phyloP scores from a whole-genome alignment of 2,113 vertebrate species.

The Colossoma macropomum region DNA sequence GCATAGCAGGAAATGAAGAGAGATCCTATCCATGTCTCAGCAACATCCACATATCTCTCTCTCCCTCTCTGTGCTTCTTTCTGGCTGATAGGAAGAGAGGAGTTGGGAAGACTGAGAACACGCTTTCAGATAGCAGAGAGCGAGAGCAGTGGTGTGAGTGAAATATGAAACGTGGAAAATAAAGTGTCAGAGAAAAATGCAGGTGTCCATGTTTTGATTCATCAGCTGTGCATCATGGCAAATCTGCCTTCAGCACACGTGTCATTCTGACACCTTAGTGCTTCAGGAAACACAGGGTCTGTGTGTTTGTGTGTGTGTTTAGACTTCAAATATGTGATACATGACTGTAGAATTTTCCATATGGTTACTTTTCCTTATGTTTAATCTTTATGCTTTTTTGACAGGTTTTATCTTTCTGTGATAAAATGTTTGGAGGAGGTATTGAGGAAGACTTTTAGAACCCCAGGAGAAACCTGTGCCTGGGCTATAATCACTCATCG shows the following conservation, averaged over 20 bases:
- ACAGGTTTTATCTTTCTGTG: not conserved
- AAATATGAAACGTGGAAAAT: not conserved
- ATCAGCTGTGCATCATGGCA: not conserved
- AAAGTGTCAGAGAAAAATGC: not conserved
- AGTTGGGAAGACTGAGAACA: not conserved
- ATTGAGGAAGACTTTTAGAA: not conserved
- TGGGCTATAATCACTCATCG: not conserved
- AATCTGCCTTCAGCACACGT: not conserved
- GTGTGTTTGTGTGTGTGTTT: not conserved
- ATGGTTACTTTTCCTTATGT: not conserved
- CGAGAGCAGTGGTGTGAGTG: not conserved
- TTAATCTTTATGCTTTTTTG: not conserved
- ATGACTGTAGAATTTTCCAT: not conserved
- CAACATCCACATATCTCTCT: not conserved
- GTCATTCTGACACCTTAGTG: not conserved
- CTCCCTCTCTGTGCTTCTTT: not conserved
- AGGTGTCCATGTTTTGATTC: not conserved
- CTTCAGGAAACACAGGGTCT: not conserved
- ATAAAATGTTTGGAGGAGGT: not conserved
- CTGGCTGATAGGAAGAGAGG: not conserved
- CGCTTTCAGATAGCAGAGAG: not conserved
- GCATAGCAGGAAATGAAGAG: slow-evolving; percentile 42
- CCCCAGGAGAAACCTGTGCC: not conserved
- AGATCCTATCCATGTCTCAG: slow-evolving; percentile 21
- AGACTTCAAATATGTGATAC: not conserved